These are phyloP conservation scores for Platysteira castanea DNA, from an alignment of 2,113 vertebrate genomes.

Conservation along the genomic window DNA sequence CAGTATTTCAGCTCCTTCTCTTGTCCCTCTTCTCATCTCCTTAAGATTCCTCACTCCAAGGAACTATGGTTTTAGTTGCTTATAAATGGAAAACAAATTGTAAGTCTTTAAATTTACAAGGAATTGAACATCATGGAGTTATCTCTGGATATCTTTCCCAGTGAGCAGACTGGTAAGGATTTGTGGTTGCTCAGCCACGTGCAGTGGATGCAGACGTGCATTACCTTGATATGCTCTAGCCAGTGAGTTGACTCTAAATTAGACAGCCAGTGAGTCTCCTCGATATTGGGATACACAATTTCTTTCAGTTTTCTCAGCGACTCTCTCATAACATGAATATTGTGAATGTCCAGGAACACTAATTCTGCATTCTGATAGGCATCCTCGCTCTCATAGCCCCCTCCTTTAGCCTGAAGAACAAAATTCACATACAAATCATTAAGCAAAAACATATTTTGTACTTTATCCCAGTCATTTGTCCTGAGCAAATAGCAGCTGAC, in stretches of 20 bases:
- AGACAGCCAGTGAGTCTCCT: conserved; percentile 95
- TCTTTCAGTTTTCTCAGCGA: conserved; percentile 94
- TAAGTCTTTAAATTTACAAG: not conserved
- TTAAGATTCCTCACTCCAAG: not conserved
- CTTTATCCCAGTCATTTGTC: not conserved
- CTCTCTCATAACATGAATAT: conserved; percentile 98
- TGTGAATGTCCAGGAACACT: conserved; percentile 96
- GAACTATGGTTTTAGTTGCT: not conserved
- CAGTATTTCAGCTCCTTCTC: not conserved
- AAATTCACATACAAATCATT: not conserved
- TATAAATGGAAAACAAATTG: not conserved
- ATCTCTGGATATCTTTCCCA: not conserved
- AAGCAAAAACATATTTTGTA: not conserved
- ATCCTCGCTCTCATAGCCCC: conserved; percentile 96
- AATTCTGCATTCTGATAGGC: conserved; percentile 96
- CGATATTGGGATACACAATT: conserved; percentile 92
- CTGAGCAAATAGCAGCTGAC: not conserved
- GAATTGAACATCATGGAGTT: not conserved
- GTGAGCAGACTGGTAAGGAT: not conserved
- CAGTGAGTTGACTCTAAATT: conserved; percentile 97
- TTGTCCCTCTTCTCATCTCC: not conserved
- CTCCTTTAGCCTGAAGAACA: conserved; percentile 88
- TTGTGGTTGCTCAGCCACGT: not conserved
- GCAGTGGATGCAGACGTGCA: not conserved
- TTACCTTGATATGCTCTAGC: conserved; percentile 97